A percentile compares a stretch with the other conserved stretches of the same genome.
These are phyloP conservation scores for Apteryx mantelli DNA, from an alignment of 2,113 vertebrate species.

Conservation along the genomic window DNA sequence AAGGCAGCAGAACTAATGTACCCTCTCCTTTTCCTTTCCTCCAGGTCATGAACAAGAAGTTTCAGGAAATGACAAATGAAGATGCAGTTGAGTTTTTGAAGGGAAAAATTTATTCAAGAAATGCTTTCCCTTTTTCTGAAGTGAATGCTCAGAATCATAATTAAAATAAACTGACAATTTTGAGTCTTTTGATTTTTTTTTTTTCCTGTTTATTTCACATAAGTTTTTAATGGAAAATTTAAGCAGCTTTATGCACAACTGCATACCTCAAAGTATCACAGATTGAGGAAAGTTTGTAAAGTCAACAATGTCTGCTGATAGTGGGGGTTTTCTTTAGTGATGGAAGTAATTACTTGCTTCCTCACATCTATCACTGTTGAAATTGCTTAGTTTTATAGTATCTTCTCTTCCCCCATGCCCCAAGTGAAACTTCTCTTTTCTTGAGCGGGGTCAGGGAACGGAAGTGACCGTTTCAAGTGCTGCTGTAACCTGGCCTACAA, in stretches of 20 bases:
- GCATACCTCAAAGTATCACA: not conserved
- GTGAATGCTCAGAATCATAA: not conserved
- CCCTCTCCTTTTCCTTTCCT: not conserved
- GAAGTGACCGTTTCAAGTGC: not conserved
- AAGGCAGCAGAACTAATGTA: not conserved
- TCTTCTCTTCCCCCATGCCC: not conserved
- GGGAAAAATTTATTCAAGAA: conserved; percentile 73
- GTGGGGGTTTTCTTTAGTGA: not conserved
- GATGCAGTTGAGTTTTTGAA: conserved; percentile 73
- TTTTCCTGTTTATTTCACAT: not conserved
- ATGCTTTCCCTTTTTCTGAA: not conserved
- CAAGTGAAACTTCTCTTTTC: not conserved
- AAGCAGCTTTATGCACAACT: not conserved
- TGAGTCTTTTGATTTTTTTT: not conserved
- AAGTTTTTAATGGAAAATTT: not conserved
- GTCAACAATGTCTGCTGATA: not conserved
- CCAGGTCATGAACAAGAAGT: conserved; percentile 78
- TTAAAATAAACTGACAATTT: conserved; percentile 53
- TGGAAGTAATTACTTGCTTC: not conserved
- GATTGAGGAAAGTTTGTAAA: not conserved
- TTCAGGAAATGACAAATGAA: conserved; percentile 73
- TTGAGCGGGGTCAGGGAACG: not conserved
- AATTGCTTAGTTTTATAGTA: not conserved
- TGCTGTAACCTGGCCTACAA: not conserved
- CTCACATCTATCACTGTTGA: not conserved